A percentile compares a stretch with the other conserved stretches of the same genome.
phyloP scores from a whole-genome alignment of 2,888 invertebrate genomes.

The Diarsia brunnea region DNA sequence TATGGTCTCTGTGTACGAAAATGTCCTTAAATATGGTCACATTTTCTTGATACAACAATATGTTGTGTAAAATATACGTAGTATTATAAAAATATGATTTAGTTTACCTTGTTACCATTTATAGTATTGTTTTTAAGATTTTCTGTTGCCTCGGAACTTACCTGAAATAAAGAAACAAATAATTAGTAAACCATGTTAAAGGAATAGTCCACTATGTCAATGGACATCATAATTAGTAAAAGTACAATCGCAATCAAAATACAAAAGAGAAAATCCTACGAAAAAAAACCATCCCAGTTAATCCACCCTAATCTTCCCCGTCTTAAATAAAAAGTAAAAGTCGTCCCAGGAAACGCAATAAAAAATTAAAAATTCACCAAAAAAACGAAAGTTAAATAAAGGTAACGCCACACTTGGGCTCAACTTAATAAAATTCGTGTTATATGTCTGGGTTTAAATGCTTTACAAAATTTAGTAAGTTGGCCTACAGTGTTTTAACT shows the following conservation, averaged over 20 bases:
- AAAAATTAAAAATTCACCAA: conserved; percentile 59
- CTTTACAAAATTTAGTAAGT: conserved; percentile 66
- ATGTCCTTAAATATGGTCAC: too few relatives aligned
- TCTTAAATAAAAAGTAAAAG: conserved; percentile 54
- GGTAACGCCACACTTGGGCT: conserved; percentile 60
- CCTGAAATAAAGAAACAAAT: conserved; percentile 64
- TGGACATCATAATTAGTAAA: not conserved
- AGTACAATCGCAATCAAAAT: conserved; percentile 21
- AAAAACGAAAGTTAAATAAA: conserved; percentile 54
- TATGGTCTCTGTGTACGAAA: too few relatives aligned
- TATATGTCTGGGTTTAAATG: conserved; percentile 69
- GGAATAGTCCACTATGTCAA: not conserved
- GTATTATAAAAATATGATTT: too few relatives aligned
- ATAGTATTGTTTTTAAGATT: not conserved
- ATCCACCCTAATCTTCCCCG: conserved; percentile 40
- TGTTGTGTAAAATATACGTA: too few relatives aligned
- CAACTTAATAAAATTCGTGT: conserved; percentile 67
- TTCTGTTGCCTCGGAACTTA: conserved; percentile 54
- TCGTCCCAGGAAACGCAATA: conserved; percentile 53
- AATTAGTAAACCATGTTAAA: not conserved
- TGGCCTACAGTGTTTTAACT: conserved; percentile 67
- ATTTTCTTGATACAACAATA: too few relatives aligned
- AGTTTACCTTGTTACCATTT: conserved; percentile 28
- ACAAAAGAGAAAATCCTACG: not conserved
- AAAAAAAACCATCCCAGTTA: conserved; percentile 16